Evolutionary conservation across 2,888 invertebrate species (phyloP), one percentile per base, ranked within the genome.

Genomic region (Rotaria magnacalcarata): DNA sequence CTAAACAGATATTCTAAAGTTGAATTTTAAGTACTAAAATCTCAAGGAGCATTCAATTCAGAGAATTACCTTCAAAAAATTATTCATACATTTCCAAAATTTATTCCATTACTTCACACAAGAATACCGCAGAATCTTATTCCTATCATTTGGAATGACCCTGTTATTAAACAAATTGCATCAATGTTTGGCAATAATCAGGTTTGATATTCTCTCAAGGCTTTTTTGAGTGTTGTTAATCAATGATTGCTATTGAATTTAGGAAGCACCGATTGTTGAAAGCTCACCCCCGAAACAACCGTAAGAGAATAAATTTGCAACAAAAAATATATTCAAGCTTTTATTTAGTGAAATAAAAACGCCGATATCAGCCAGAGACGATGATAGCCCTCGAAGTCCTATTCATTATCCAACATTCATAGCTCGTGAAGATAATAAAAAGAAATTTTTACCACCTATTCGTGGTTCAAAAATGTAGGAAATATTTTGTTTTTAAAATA

Each of bases 371-470:
- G 16, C 14, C 11, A 47, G 16, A 10, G 24, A 80, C 8, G 47
- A 80, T 80, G 80, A 47, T n/a, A 3, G 34, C n/a, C 2, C 80
- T 47, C 21, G 14, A 10, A 47, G 47, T n/a, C 8, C 2, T 24
- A 24, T 24, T 80, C 21, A 80, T 11, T 80, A 80, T 47, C 1
- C 41, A 80, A 19, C 80, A n/a, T 47, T 14, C 4, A 34, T 67
- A 41, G 11, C 34, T 67, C 67, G 34, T 34, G 47, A 80, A 34
- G 47, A 47, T n/a, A 7, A 47, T 5, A 80, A 24, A 3, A 80
- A 80, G 7, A 67, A 16, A 67, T 67, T 67, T 67, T 10, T 80
- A 80, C 80, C 80, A 80, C 24, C 80, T 24, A 47, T 80, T 47
- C 80, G 47, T 14, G 47, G 14, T 24, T 24, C 80, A 21, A 80